These are phyloP conservation scores for Cabera pusaria DNA, from an alignment of 2,888 invertebrate species.

Conservation along the genomic window DNA sequence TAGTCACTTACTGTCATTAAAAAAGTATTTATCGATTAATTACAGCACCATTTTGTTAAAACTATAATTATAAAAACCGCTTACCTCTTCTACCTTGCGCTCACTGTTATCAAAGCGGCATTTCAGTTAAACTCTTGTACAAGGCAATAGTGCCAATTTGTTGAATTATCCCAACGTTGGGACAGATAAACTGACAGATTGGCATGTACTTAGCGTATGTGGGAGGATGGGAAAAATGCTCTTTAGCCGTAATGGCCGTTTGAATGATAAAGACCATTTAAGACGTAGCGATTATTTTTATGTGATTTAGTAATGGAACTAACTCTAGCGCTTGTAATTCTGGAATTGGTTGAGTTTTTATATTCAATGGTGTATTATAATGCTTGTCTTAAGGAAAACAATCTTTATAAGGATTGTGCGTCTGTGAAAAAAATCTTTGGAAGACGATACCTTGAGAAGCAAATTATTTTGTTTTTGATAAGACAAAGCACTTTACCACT, in stretches of 20 bases:
- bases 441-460: no score
- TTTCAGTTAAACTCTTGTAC: conserved; percentile 62
- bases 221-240: conserved; percentile 46
- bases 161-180: conserved; percentile 59
- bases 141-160: conserved; percentile 73
- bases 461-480: no score
- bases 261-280: conserved; percentile 28
- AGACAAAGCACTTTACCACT: no score
- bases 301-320: no score
- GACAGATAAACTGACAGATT: conserved; percentile 61
- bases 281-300: conserved; percentile 6
- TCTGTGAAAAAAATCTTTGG: no score
- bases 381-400: no score
- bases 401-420: no score
- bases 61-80: no score
- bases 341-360: conserved; percentile 4
- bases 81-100: conserved; percentile 10
- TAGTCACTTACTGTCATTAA: no score
- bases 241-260: conserved; percentile 40
- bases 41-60: no score
- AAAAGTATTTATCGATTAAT: no score
- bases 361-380: no score
- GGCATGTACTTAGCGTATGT: conserved; percentile 55
- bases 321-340: background rate
- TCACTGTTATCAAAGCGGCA: conserved; percentile 52